Evolutionary conservation across 2,888 invertebrate genomes (phyloP).

Genomic region (Uloborus plumipes): DNA sequence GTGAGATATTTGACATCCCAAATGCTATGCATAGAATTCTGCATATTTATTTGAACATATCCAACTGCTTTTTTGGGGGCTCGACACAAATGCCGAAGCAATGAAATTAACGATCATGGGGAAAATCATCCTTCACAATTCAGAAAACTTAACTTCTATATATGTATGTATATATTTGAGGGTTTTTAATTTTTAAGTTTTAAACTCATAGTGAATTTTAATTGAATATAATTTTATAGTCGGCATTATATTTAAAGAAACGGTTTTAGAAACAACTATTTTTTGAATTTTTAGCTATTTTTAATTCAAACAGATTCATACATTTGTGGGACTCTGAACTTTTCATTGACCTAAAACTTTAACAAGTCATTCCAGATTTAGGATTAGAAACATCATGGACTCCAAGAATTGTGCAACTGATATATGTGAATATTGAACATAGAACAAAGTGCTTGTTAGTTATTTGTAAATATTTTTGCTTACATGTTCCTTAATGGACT

Average conservation of each 20-base stretch:
- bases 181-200: no score
- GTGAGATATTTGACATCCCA: neutral
- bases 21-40: conserved; percentile 1
- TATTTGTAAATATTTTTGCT: conserved; percentile 53
- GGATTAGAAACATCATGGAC: conserved; percentile 38
- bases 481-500: conserved; percentile 48
- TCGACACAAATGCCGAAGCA: no score
- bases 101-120: no score
- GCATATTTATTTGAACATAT: conserved; percentile 19
- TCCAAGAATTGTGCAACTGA: conserved; percentile 28
- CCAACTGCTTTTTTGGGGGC: neutral
- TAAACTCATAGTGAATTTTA: no score
- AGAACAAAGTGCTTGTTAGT: conserved; percentile 62
- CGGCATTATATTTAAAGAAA: no score
- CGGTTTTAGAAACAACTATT: no score
- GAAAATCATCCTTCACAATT: no score
- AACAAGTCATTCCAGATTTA: conserved; percentile 58
- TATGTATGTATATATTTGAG: no score
- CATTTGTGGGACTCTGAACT: conserved; percentile 40
- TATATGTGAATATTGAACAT: conserved; percentile 58
- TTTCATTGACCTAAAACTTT: conserved; percentile 51
- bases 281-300: no score
- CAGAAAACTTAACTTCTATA: no score
- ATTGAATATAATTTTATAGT: no score
- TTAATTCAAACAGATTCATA: no score